Evolutionary conservation across 1,140 invertebrate genomes (phyloP).

Genomic region (Sinella curviseta): DNA sequence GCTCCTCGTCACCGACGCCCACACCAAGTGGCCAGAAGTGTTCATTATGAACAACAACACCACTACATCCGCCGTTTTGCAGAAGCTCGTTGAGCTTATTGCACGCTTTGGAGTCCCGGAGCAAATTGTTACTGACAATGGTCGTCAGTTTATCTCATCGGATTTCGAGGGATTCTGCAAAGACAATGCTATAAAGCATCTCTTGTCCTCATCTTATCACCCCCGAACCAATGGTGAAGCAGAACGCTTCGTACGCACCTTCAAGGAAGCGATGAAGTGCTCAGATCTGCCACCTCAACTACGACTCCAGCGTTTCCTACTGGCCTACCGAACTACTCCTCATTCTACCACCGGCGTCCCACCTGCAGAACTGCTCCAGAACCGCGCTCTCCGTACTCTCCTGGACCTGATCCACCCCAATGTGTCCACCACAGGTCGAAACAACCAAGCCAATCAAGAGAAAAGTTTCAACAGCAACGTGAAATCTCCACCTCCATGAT

Average conservation of each 20-base stretch:
- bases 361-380: no score
- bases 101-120: constrained; percentile 46
- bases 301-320: constrained; percentile 43
- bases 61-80: constrained; percentile 23
- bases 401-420: background rate
- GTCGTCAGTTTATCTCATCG: constrained; percentile 44
- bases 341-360: no score
- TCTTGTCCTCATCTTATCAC: no score
- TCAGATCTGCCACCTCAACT: background rate
- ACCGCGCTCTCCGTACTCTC: background rate
- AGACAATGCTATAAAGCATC: no score
- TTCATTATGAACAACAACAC: no score
- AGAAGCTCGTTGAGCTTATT: constrained; percentile 46
- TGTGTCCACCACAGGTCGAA: background rate
- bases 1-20: constrained; percentile 54
- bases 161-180: constrained; percentile 48
- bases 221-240: no score
- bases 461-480: no score
- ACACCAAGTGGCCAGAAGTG: constrained; percentile 56
- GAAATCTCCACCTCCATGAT: no score
- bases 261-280: constrained; percentile 13
- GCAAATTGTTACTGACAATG: constrained; percentile 50
- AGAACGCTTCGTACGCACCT: constrained; percentile 50
- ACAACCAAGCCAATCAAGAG: background rate
- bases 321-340: no score